Conservation (phyloP, 2,797 vertebrate genomes). For the Echeneis naucrates region DNA sequence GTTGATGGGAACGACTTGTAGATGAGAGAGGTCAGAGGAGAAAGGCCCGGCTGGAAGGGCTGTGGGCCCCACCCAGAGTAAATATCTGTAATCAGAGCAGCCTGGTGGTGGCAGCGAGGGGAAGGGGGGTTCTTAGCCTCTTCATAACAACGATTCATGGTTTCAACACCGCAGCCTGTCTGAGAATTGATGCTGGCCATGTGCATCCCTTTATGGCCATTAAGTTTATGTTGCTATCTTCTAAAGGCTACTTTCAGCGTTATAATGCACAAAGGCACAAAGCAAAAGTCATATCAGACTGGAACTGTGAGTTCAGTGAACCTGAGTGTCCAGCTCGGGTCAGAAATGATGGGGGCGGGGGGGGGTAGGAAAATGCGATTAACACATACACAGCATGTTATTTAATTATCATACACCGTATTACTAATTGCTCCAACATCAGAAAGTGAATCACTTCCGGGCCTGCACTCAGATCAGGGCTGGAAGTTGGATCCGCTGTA, state of each 20-base stretch:
- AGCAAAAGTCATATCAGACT: not conserved
- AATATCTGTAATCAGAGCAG: too few species aligned
- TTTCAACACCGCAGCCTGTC: not conserved
- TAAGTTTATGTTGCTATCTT: not conserved
- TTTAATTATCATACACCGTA: not conserved
- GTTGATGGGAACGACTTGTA: not conserved
- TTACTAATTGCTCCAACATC: not conserved
- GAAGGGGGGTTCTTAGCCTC: not conserved
- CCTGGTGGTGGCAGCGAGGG: not conserved
- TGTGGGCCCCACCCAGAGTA: too few species aligned
- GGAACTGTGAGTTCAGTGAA: not conserved
- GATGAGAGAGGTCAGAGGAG: not conserved
- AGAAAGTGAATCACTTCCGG: not conserved
- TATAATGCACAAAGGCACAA: not conserved
- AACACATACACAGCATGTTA: too few species aligned
- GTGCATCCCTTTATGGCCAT: not conserved
- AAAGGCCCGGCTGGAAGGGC: too few species aligned
- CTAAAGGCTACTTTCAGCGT: not conserved
- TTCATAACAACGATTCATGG: too few species aligned
- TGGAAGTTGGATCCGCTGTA: too few species aligned
- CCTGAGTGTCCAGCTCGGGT: too few species aligned
- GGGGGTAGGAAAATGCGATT: too few species aligned
- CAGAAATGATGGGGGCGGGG: too few species aligned
- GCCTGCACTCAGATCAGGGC: too few species aligned
- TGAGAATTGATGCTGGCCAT: not conserved